Conservation (phyloP, 2,888 invertebrate genomes). For the Drosophila suboccidentalis region DNA sequence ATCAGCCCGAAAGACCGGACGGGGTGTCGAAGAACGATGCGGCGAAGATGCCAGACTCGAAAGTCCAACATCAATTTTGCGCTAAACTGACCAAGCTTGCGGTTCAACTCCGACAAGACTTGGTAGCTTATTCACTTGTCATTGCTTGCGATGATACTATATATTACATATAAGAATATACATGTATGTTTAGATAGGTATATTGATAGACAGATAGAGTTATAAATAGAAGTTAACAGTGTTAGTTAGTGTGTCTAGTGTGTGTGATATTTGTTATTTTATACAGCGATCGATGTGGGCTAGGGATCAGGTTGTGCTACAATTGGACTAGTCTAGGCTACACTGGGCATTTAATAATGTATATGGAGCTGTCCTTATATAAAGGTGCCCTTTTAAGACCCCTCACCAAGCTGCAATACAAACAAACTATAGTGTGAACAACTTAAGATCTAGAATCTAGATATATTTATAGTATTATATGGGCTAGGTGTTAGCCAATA, state of each 20-base stretch:
- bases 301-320: constrained; percentile 26
- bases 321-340: constrained; percentile 59
- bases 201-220: constrained; percentile 28
- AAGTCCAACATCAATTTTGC: constrained; percentile 86
- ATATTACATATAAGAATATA: constrained; percentile 29
- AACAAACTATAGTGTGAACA: constrained; percentile 39
- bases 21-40: constrained; percentile 58
- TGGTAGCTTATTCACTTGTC: constrained; percentile 83
- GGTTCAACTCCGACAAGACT: constrained; percentile 33
- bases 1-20: constrained; percentile 23
- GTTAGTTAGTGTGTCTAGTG: constrained; percentile 28
- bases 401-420: constrained; percentile 25
- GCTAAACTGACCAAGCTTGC: constrained; percentile 71
- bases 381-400: constrained; percentile 1
- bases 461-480: constrained; percentile 9
- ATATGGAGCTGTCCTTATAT: not conserved
- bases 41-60: constrained; percentile 77
- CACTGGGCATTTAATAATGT: constrained; percentile 36
- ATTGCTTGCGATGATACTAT: constrained; percentile 58
- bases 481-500: constrained; percentile 16
- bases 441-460: constrained; percentile 55
- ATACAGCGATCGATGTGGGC: not conserved
- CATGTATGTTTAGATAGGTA: constrained; percentile 50
- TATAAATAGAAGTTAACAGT: constrained; percentile 26
- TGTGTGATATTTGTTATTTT: constrained; percentile 10